Conservation (phyloP, 2,888 invertebrate genomes). For the Drosophila prostipennis region DNA sequence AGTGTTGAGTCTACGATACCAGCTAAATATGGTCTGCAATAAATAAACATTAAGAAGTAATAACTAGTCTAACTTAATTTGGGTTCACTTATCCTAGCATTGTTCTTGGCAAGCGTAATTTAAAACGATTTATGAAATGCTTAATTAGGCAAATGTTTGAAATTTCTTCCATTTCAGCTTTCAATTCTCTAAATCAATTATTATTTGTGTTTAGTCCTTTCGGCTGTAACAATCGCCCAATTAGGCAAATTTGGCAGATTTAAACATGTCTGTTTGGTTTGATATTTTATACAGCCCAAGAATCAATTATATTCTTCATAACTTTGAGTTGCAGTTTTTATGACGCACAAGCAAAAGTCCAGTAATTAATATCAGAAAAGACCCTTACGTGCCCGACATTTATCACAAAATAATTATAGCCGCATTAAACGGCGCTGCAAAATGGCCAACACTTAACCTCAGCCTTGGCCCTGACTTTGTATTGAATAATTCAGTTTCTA, state of each 20-base stretch:
- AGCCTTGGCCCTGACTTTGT: slow-evolving; percentile 21
- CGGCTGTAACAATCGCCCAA: background rate
- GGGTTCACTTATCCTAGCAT: background rate
- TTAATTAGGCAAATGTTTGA: background rate
- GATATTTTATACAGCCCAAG: slow-evolving; percentile 7
- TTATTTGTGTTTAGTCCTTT: background rate
- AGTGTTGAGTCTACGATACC: slow-evolving; percentile 15
- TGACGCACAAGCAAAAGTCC: background rate
- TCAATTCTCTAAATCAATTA: background rate
- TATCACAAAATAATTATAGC: slow-evolving; percentile 48
- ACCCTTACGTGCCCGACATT: slow-evolving; percentile 8
- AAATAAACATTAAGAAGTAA: slow-evolving; percentile 1
- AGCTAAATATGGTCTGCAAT: slow-evolving; percentile 11
- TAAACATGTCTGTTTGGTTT: background rate
- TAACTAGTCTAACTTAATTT: background rate
- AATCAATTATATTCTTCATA: slow-evolving; percentile 14
- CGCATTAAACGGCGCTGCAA: slow-evolving; percentile 14
- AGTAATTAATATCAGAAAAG: slow-evolving; percentile 41
- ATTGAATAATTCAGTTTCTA: slow-evolving; percentile 55
- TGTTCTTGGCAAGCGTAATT: background rate
- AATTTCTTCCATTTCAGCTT: background rate
- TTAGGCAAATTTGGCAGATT: background rate
- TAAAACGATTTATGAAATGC: slow-evolving; percentile 4
- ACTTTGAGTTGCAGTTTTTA: slow-evolving; percentile 16
- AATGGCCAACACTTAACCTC: slow-evolving; percentile 24